These are phyloP conservation scores for Sweltsa coloradensis DNA, from an alignment of 1,140 invertebrate genomes.

Conservation along the genomic window DNA sequence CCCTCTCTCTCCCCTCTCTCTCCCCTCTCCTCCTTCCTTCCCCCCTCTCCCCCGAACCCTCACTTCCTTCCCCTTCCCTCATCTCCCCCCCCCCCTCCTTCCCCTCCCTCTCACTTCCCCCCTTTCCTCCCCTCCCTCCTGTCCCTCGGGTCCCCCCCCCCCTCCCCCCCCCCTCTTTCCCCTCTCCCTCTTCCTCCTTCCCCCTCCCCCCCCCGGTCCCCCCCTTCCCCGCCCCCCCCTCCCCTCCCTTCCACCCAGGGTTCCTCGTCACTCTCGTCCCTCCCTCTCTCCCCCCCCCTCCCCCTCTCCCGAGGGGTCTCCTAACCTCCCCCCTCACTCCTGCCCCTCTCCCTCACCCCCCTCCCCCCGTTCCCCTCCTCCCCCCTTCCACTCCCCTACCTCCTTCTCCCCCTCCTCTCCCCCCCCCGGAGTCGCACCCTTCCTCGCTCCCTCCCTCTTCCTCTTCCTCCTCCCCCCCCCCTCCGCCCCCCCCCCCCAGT, in stretches of 20 bases:
- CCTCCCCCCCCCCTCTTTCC: not conserved
- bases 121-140: not conserved
- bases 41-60: not conserved
- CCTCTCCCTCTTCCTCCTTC: not conserved
- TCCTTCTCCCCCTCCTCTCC: not conserved
- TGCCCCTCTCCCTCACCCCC: not conserved
- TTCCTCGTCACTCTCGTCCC: too few species aligned
- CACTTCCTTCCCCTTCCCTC: not conserved
- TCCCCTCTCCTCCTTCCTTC: constrained; percentile 2
- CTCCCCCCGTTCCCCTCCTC: not conserved
- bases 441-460: not conserved
- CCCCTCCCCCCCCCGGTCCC: not conserved
- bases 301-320: not conserved
- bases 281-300: not conserved
- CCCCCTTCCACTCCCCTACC: not conserved
- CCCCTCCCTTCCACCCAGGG: too few species aligned
- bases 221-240: not conserved
- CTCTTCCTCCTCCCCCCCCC: not conserved
- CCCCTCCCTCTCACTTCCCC: not conserved
- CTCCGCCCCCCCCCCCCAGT: not conserved
- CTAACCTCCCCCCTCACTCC: too few species aligned
- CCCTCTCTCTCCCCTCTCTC: not conserved
- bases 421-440: not conserved
- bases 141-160: not conserved
- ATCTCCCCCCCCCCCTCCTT: not conserved